Evolutionary conservation across 2,113 vertebrate genomes (phyloP).

Genomic region (Cygnus buccinator): DNA sequence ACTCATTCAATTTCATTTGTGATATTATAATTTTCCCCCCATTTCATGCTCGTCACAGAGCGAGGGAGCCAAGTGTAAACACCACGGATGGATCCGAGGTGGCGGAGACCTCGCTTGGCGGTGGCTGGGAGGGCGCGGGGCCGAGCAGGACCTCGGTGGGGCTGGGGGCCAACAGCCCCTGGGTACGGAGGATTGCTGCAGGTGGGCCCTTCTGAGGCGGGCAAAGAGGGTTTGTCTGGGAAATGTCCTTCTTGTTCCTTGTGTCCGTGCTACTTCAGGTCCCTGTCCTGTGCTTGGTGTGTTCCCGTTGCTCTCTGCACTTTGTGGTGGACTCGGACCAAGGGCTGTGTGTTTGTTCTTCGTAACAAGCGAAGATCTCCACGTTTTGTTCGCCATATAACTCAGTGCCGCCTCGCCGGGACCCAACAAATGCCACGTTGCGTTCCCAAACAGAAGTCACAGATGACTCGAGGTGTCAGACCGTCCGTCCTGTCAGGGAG

Average conservation of each 20-base stretch:
- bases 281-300: fast-evolving
- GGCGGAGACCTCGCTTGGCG: fast-evolving
- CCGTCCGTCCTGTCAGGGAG: fast-evolving
- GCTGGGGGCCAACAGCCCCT: not conserved
- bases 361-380: not conserved
- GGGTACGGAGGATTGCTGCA: fast-evolving
- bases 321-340: fast-evolving
- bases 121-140: not conserved
- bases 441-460: fast-evolving
- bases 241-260: not conserved
- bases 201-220: not conserved
- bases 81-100: not conserved
- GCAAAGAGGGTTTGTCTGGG: not conserved
- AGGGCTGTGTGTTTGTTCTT: not conserved
- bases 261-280: fast-evolving
- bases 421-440: fast-evolving
- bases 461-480: fast-evolving
- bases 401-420: not conserved
- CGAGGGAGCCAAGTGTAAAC: constrained; percentile 49
- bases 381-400: fast-evolving
- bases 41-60: constrained; percentile 32
- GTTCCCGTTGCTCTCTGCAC: not conserved
- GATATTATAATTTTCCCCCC: constrained; percentile 57
- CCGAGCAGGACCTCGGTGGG: not conserved
- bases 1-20: constrained; percentile 73